These are phyloP conservation scores for Scomber japonicus DNA, from an alignment of 2,113 vertebrate species.

Conservation along the genomic window DNA sequence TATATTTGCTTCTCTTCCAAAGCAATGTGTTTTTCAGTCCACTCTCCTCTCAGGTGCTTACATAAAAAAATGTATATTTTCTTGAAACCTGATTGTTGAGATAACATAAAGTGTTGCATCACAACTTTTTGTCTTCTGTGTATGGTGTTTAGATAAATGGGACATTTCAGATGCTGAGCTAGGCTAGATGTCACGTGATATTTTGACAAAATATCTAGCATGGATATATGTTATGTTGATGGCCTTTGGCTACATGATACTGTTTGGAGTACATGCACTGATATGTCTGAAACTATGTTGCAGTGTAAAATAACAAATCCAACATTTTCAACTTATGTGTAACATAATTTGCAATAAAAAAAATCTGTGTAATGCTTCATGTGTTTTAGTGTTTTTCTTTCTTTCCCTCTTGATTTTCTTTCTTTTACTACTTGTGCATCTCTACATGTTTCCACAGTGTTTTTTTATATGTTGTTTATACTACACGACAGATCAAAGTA, in stretches of 20 bases:
- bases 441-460: neutral
- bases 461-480: neutral
- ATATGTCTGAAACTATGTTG: constrained; percentile 25
- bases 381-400: too few species aligned
- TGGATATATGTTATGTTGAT: neutral
- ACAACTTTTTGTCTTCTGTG: neutral
- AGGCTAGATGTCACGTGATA: neutral
- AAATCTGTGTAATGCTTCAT: neutral
- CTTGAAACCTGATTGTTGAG: neutral
- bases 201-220: neutral
- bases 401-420: neutral
- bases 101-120: neutral
- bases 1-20: constrained; percentile 19
- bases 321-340: constrained; percentile 33
- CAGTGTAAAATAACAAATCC: constrained; percentile 34
- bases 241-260: neutral
- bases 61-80: neutral
- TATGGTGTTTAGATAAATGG: neutral
- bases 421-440: neutral
- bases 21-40: constrained; percentile 23
- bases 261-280: neutral
- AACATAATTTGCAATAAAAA: constrained; percentile 43
- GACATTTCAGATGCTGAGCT: neutral
- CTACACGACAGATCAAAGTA: too few species aligned
- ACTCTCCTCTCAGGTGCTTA: constrained; percentile 30